Evolutionary conservation across 2,113 vertebrate species (phyloP), one percentile per base, ranked within the genome.

Genomic region (Ptilonorhynchus violaceus): DNA sequence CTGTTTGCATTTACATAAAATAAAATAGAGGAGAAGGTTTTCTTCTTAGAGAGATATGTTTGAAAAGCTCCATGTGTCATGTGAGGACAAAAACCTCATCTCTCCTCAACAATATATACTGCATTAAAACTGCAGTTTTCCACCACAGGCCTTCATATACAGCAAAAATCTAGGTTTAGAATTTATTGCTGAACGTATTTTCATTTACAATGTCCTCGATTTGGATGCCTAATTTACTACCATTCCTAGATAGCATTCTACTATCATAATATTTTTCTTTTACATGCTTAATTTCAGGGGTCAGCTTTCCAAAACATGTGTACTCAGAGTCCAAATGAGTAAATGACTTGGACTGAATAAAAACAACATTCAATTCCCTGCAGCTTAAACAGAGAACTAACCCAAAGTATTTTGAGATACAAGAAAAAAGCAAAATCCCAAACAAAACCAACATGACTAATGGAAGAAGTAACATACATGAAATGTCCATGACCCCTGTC

Each of bases 81-180:
- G 5, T 47, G 14, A 77, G 18, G 5, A 49, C 24, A 46, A 83
- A 28, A 15, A 0, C 7, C 7, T 58, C 20, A 18, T 55, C 15
- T 53, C 22, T 67, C 22, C 7, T 64, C 25, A 63, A 27, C 35
- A 68, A 44, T 7, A 49, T 10, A 35, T 31, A 46, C 15, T 63
- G 30, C 39, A 35, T 21, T 35, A 56, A 55, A 85, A 56, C 21
- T 41, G n/a, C 58, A 44, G 9, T 37, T 73, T 82, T 75, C 25
- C 25, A 27, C 28, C 2, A 1, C 0, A 49, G 6, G 3, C 9
- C 24, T 58, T 89, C 31, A 7, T 4, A 47, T 6, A 39, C 1
- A 66, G n/a, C 7, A 75, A 70, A 55, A 25, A 41, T 58, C 27
- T 23, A 64, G 22, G 33, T 35, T 39, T 28, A 37, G 72, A 72